A percentile compares a stretch with the other conserved stretches of the same genome.
Evolutionary conservation across 2,113 vertebrate species (phyloP).

Genomic region (Lycaon pictus): DNA sequence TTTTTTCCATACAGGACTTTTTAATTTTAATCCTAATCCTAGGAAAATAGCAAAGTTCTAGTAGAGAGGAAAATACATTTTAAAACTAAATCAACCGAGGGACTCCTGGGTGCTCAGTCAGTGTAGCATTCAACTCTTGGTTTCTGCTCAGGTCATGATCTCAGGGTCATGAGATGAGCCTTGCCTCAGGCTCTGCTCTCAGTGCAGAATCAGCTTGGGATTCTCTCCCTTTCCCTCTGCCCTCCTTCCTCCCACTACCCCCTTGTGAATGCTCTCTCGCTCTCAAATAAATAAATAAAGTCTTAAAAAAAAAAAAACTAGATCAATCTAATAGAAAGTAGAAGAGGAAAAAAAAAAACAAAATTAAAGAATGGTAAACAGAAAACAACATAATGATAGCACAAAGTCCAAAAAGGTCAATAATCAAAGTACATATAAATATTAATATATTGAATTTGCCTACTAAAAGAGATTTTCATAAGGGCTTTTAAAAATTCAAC

Average conservation of each 20-base stretch:
- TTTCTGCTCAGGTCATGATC: neutral
- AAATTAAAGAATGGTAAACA: conserved; percentile 21
- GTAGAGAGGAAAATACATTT: neutral
- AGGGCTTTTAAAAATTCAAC: conserved; percentile 10
- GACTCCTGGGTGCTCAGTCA: neutral
- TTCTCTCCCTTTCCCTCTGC: neutral
- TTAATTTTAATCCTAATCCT: conserved; percentile 20
- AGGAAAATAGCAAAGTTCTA: neutral
- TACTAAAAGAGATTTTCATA: neutral
- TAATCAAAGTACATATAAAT: conserved; percentile 54
- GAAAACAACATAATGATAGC: neutral
- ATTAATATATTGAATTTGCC: conserved; percentile 13
- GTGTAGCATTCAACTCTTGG: neutral
- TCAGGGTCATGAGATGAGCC: neutral
- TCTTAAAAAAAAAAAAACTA: neutral
- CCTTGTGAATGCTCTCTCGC: neutral
- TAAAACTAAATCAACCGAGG: neutral
- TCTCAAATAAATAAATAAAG: neutral
- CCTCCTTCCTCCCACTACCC: neutral
- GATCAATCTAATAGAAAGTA: neutral
- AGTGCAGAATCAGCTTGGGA: neutral
- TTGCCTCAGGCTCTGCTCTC: neutral
- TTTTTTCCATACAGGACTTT: neutral
- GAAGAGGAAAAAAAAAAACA: conserved; percentile 18
- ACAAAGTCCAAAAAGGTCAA: neutral